Conservation (phyloP, 2,113 vertebrate species). For the Dolichotis patagonum region DNA sequence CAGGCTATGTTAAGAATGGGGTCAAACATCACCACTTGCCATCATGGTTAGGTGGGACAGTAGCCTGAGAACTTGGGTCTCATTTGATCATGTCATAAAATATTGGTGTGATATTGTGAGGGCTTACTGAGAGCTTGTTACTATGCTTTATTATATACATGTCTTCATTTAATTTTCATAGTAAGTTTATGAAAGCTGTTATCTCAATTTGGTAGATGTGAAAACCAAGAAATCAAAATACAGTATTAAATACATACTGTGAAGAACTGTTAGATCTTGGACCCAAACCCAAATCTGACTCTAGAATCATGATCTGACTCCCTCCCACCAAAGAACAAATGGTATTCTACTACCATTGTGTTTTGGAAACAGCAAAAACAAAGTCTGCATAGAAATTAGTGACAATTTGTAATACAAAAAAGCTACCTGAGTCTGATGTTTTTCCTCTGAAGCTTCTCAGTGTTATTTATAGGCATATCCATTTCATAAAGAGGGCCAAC, state of each 20-base stretch:
- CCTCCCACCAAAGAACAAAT: not conserved
- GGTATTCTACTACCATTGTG: not conserved
- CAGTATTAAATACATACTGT: not conserved
- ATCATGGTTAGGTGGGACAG: not conserved
- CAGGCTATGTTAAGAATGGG: not conserved
- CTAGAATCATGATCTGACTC: not conserved
- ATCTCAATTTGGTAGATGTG: not conserved
- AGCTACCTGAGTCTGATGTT: not conserved
- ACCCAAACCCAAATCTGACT: not conserved
- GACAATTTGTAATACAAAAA: not conserved
- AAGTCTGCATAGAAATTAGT: not conserved
- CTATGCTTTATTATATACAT: not conserved
- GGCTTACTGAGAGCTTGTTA: constrained; percentile 34
- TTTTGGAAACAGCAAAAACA: constrained; percentile 50
- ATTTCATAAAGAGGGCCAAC: not conserved
- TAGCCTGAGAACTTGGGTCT: not conserved
- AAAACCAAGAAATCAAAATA: not conserved
- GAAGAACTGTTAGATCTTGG: not conserved
- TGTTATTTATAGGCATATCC: constrained; percentile 4
- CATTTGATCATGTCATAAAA: not conserved
- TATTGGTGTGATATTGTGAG: too few relatives aligned
- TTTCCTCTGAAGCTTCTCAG: constrained; percentile 22
- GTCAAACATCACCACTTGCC: not conserved
- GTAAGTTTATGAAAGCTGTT: not conserved
- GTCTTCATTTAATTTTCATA: constrained; percentile 6